These are phyloP conservation scores for Pterophyllum scalare DNA, from an alignment of 2,113 vertebrate species.

Conservation along the genomic window DNA sequence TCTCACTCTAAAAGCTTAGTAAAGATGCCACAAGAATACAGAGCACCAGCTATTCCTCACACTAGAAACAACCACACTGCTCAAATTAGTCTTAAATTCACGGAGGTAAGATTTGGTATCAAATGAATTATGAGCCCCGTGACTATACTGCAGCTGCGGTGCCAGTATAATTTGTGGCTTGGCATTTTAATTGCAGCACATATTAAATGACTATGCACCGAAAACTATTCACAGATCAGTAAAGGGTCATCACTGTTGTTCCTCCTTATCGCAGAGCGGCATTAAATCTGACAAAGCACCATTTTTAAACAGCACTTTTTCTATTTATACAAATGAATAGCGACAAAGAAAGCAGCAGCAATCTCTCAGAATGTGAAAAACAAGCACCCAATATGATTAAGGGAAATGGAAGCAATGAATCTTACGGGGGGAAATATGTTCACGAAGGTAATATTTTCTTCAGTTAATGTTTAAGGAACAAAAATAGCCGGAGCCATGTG, in stretches of 20 bases:
- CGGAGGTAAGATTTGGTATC: slow-evolving; percentile 23
- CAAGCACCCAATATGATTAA: slow-evolving; percentile 40
- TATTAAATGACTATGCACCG: not conserved
- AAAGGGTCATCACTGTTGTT: slow-evolving; percentile 1
- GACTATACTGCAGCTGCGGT: not conserved
- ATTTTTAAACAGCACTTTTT: slow-evolving; percentile 15
- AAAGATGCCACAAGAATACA: slow-evolving; percentile 22
- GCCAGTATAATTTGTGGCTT: slow-evolving; percentile 10
- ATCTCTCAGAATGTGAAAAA: slow-evolving; percentile 21
- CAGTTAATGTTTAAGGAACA: slow-evolving; percentile 19
- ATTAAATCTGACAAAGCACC: slow-evolving; percentile 8
- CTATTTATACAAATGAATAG: slow-evolving; percentile 31
- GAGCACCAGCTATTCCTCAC: not conserved
- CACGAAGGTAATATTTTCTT: slow-evolving; percentile 33
- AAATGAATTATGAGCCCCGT: slow-evolving; percentile 14
- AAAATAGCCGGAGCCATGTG: slow-evolving; percentile 7
- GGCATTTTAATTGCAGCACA: slow-evolving; percentile 7
- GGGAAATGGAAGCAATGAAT: slow-evolving; percentile 34
- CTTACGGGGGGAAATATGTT: slow-evolving; percentile 3
- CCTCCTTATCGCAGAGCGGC: not conserved
- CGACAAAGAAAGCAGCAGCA: not conserved
- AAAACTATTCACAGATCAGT: slow-evolving; percentile 3
- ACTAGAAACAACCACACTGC: slow-evolving; percentile 2
- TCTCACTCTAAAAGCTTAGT: slow-evolving; percentile 54
- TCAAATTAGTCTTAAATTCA: slow-evolving; percentile 20